phyloP scores from a whole-genome alignment of 2,797 vertebrate species.

The Centropyge bicolor region DNA sequence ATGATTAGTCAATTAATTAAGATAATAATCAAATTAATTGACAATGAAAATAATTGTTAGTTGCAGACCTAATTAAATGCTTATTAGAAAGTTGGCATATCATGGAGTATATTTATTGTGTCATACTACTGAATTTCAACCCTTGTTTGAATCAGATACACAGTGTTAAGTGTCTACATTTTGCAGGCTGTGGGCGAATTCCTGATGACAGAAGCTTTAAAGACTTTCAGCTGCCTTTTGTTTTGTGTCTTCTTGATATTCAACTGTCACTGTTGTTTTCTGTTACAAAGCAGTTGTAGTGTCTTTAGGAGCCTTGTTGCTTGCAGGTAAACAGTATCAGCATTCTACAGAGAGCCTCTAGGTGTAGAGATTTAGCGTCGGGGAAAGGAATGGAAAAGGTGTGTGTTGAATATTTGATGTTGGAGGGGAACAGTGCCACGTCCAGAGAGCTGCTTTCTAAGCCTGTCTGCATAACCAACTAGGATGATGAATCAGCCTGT shows the following conservation, averaged over 20 bases:
- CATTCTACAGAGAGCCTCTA: constrained; percentile 36
- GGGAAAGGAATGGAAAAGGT: constrained; percentile 48
- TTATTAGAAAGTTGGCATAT: neutral
- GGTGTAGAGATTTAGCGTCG: constrained; percentile 41
- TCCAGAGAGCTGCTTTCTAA: constrained; percentile 59
- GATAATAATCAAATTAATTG: neutral
- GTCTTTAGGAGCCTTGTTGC: constrained; percentile 18
- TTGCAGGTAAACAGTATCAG: constrained; percentile 60
- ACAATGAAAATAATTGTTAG: neutral
- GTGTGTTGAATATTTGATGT: constrained; percentile 82
- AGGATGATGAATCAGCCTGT: constrained; percentile 67
- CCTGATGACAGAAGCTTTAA: neutral
- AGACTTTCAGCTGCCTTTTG: neutral
- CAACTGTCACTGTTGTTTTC: constrained; percentile 35
- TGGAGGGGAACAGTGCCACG: constrained; percentile 48
- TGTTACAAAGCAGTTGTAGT: constrained; percentile 13
- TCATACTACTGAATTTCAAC: neutral
- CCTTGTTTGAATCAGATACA: neutral
- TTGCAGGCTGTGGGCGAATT: constrained; percentile 1
- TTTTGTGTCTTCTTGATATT: constrained; percentile 13
- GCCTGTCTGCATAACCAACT: constrained; percentile 65
- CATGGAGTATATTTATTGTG: neutral
- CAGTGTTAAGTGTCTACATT: constrained; percentile 6
- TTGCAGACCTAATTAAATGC: neutral
- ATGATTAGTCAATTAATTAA: neutral